Evolutionary conservation across 1,140 invertebrate genomes (phyloP), one percentile per base, ranked within the genome.

Genomic region (Hydropsyche tenuis): DNA sequence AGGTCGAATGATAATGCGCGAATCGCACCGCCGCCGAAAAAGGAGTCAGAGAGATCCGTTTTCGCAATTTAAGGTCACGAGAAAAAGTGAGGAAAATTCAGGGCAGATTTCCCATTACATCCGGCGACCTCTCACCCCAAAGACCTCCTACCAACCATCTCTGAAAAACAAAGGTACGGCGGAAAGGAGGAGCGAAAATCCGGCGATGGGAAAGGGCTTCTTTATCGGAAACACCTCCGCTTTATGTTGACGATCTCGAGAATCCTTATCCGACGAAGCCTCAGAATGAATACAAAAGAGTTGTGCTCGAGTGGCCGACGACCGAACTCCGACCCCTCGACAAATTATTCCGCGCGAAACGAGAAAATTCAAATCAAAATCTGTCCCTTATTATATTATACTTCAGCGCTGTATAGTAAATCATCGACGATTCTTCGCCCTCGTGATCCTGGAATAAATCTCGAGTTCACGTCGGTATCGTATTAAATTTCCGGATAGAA

Each of bases 241-340:
- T 70, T 75, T 69, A 68, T 72, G 69, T 71, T 69, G 73, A 70
- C 69, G 46, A 72, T 72, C 70, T 62, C 42, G 65, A 75, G 69
- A 64, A 68, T 69, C 62, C 68, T 70, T 56, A 62, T 74, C 69
- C 71, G 43, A 42, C n/a, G 45, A 64, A 63, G 56, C 22, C 73
- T 65, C 23, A 45, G 65, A 71, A 75, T 75, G 73, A 75, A 75
- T 75, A 75, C 73, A 71, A 72, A 75, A 66, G 69, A 71, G 30
- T 64, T 66, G 48, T 23, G 45, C 60, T 66, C 42, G 23, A 60
- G 43, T 23, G 43, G 45, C 14, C 14, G 65, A 65, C 1, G 37
- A 2, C 42, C 9, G 30, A 37, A 37, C 30, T 37, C 18, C 43
- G 14, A 5, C 20, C 65, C 45, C 45, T 68, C 11, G 27, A 65